These are phyloP conservation scores for Dendronephthya gigantea DNA, from an alignment of 64 coral and sea anemone species.

Conservation along the genomic window DNA sequence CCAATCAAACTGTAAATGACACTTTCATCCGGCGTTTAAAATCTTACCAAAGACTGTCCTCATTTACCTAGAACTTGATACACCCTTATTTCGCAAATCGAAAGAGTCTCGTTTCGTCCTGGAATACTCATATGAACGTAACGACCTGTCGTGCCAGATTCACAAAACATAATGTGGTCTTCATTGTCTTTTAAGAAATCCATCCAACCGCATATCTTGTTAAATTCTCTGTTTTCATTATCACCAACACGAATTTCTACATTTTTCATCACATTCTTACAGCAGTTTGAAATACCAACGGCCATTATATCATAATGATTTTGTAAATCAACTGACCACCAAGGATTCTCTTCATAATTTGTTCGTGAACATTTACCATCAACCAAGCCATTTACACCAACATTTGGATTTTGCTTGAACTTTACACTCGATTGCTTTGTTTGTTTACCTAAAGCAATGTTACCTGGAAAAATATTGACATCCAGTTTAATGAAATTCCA, in stretches of 20 bases:
- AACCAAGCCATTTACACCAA: not conserved
- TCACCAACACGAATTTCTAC: not conserved
- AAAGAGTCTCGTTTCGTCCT: not conserved
- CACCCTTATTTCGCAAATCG: not conserved
- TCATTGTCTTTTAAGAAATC: not conserved
- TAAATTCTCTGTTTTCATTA: not conserved
- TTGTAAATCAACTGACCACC: not conserved
- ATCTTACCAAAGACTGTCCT: too few species aligned
- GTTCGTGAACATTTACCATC: not conserved
- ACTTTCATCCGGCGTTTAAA: too few species aligned
- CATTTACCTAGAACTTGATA: constrained; percentile 12
- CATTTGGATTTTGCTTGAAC: not conserved
- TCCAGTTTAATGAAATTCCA: not conserved
- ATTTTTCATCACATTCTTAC: not conserved
- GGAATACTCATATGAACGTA: not conserved
- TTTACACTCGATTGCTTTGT: not conserved
- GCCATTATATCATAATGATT: not conserved
- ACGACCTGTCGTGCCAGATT: not conserved
- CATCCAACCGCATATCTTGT: not conserved
- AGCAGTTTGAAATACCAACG: not conserved
- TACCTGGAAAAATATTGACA: not conserved
- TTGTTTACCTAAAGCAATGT: not conserved
- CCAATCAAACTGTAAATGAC: too few species aligned
- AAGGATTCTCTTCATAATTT: not conserved
- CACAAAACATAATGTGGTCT: not conserved